Evolutionary conservation across 2,888 invertebrate species (phyloP).

Genomic region (Nomada fucata): DNA sequence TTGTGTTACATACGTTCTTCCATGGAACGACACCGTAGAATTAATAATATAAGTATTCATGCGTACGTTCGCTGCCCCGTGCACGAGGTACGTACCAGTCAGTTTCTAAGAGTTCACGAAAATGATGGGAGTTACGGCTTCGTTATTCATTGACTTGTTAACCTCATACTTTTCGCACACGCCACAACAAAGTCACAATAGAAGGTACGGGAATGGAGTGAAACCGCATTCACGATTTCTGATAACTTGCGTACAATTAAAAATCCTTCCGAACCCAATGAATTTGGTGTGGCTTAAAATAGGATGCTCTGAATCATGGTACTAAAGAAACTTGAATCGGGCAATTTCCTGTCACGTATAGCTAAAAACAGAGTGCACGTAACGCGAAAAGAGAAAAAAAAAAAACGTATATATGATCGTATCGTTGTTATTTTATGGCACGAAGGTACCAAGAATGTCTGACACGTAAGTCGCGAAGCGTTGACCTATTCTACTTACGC

Average conservation of each 20-base stretch:
- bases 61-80: constrained; percentile 62
- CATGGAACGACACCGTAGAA: constrained; percentile 23
- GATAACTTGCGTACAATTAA: background rate
- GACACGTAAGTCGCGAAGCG: constrained; percentile 3
- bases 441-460: background rate
- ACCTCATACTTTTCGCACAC: constrained; percentile 27
- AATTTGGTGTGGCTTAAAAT: too few species aligned
- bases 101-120: constrained; percentile 21
- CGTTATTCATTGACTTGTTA: background rate
- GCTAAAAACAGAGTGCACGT: background rate
- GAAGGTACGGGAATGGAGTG: constrained; percentile 41
- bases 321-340: background rate
- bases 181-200: constrained; percentile 11
- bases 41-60: constrained; percentile 47
- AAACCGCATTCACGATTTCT: background rate
- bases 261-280: background rate
- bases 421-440: background rate
- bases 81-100: constrained; percentile 64
- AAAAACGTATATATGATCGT: background rate
- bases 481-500: constrained; percentile 29
- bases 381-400: background rate
- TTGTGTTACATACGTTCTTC: constrained; percentile 11
- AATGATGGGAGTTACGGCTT: background rate
- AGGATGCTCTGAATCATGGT: background rate
- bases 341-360: background rate